phyloP scores from a whole-genome alignment of 2,797 vertebrate species.

The Alcedo atthis region DNA sequence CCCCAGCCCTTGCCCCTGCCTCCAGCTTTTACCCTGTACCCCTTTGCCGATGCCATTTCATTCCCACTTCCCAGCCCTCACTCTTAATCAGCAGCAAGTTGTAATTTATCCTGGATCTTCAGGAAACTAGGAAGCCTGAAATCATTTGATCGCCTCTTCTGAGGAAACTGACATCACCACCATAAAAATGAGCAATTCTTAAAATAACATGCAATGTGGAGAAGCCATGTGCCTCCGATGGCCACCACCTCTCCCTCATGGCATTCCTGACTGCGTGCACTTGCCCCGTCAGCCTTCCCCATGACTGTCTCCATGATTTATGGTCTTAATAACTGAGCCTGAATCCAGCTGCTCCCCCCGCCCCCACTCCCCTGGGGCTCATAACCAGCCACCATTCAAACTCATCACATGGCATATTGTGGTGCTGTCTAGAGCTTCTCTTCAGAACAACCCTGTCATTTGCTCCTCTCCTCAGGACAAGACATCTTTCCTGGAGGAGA shows the following conservation, averaged over 20 bases:
- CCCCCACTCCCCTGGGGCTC: background rate
- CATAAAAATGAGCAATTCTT: conserved; percentile 68
- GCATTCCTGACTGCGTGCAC: conserved; percentile 1
- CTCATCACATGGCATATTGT: fast-evolving
- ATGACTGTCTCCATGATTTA: conserved; percentile 72
- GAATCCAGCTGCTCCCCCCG: conserved; percentile 30
- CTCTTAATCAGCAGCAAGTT: background rate
- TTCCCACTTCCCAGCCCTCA: background rate
- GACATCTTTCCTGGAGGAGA: background rate
- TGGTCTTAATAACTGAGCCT: conserved; percentile 71
- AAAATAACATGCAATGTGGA: conserved; percentile 43
- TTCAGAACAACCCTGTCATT: background rate
- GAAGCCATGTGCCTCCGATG: conserved; percentile 1
- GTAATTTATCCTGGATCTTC: conserved; percentile 10
- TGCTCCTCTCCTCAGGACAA: background rate
- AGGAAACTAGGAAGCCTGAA: conserved; percentile 21
- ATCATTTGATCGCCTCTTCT: background rate
- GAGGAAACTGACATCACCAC: conserved; percentile 12
- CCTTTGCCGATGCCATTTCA: background rate
- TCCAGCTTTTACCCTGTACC: background rate
- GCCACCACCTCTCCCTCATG: background rate
- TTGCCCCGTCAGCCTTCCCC: conserved; percentile 46
- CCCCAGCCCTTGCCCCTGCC: background rate
- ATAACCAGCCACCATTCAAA: conserved; percentile 42
- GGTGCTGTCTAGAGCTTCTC: background rate